Conservation (phyloP, 1,140 invertebrate genomes). For the Microplitis demolitor region DNA sequence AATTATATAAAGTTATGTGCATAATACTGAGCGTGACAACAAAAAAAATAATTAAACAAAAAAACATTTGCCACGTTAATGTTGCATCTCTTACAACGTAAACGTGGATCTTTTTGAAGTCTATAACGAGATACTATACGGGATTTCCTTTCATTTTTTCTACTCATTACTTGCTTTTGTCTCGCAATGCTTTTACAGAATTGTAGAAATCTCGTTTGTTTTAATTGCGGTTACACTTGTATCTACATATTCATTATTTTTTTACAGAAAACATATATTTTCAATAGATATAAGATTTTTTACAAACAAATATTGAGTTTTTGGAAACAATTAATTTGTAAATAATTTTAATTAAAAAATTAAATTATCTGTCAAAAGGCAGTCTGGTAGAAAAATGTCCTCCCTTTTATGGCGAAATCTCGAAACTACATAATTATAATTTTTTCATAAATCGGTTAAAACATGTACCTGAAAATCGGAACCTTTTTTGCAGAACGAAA, state of each 20-base stretch:
- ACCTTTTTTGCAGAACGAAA: too few relatives aligned
- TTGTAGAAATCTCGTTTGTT: constrained; percentile 18
- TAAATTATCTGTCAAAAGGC: too few relatives aligned
- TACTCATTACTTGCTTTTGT: constrained; percentile 28
- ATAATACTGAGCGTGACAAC: too few relatives aligned
- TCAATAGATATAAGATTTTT: background rate
- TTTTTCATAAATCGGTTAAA: too few relatives aligned
- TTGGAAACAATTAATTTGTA: background rate
- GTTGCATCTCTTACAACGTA: too few relatives aligned
- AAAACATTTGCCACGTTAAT: constrained; percentile 9
- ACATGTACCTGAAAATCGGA: too few relatives aligned
- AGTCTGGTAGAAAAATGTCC: too few relatives aligned
- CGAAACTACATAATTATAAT: too few relatives aligned
- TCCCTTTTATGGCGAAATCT: too few relatives aligned
- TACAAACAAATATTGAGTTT: background rate
- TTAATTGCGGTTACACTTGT: constrained; percentile 27
- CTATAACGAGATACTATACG: constrained; percentile 22
- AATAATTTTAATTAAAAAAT: too few relatives aligned
- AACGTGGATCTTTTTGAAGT: background rate
- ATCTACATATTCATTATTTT: background rate
- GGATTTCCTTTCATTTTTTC: constrained; percentile 18
- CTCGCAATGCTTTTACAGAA: background rate
- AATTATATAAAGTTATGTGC: too few relatives aligned
- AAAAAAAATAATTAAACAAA: background rate
- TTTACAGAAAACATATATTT: background rate